These are phyloP conservation scores for Ephestia elutella DNA, from an alignment of 1,140 invertebrate genomes.

Conservation along the genomic window DNA sequence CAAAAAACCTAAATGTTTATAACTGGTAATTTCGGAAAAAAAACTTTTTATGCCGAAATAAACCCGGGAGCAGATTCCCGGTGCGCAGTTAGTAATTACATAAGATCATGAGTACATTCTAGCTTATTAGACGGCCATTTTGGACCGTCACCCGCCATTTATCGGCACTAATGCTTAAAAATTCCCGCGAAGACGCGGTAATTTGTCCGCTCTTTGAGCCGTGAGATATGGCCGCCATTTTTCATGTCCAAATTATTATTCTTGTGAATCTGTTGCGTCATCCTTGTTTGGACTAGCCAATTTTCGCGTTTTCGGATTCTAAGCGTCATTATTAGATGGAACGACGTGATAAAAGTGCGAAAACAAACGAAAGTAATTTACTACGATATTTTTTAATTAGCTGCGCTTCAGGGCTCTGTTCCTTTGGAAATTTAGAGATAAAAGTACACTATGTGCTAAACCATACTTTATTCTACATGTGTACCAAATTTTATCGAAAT, in stretches of 20 bases:
- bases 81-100: not conserved
- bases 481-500: too few relatives aligned
- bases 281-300: conserved; percentile 11
- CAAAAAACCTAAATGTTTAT: too few relatives aligned
- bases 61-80: too few relatives aligned
- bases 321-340: not conserved
- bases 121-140: not conserved
- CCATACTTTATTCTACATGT: too few relatives aligned
- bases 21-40: too few relatives aligned
- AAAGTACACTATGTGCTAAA: too few relatives aligned
- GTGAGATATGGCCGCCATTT: conserved; percentile 31
- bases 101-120: not conserved
- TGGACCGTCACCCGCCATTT: conserved; percentile 5
- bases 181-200: conserved; percentile 21
- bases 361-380: too few relatives aligned
- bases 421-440: too few relatives aligned
- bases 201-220: conserved; percentile 27
- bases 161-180: conserved; percentile 30
- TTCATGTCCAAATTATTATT: conserved; percentile 23
- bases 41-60: too few relatives aligned
- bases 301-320: not conserved
- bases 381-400: too few relatives aligned
- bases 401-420: too few relatives aligned
- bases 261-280: conserved; percentile 15
- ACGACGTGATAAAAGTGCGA: not conserved